Base-by-base conservation (phyloP, 2,888 invertebrate species). In the Ptilodon capucinus region DNA sequence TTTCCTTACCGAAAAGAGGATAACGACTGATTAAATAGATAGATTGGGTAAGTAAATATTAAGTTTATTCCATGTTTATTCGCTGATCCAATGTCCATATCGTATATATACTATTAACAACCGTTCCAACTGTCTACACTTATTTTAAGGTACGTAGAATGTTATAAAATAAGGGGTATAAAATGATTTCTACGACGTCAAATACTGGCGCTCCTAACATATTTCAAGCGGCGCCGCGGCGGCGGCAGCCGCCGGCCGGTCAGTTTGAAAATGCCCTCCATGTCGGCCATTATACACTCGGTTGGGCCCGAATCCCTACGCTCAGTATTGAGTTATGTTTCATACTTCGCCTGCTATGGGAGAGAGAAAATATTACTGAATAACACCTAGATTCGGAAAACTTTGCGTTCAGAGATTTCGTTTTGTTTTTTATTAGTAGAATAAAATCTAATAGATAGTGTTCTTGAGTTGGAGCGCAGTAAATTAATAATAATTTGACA, bases 201-300 rank as follows among this genome's bases (percentile, higher is more conserved):
- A 74, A 76, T 61, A 60, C 58, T 60, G 50, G 71, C 57, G 53
- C 68, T 65, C 73, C 71, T 75, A 71, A 74, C 75, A 82, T 84
- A 84, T 85, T 81, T 85, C 79, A 81, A 64, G 55, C 57, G 58
- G 55, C 44, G n/a, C 40, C 47, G 51, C 19, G 21, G 21, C n/a
- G 57, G 60, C 64, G 60, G 64, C 51, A 51, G 48, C 54, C 65
- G 69, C 58, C 70, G 79, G 65, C 81, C 85, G 84, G 87, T 85
- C 88, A 86, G 76, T 85, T 80, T 74, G 84, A 81, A 84, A 86
- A 84, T 82, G 73, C 79, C 80, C 81, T 81, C 76, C 74, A 76
- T 79, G 84, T 80, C 84, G 80, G 75, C 81, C 81, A 88, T 90
- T 88, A 85, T 78, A 84, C 87, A 82, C 80, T 80, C 80, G 78